Evolutionary conservation across 53 echinoderm and acorn worm species (phyloP).

Genomic region (Arbacia lixula): DNA sequence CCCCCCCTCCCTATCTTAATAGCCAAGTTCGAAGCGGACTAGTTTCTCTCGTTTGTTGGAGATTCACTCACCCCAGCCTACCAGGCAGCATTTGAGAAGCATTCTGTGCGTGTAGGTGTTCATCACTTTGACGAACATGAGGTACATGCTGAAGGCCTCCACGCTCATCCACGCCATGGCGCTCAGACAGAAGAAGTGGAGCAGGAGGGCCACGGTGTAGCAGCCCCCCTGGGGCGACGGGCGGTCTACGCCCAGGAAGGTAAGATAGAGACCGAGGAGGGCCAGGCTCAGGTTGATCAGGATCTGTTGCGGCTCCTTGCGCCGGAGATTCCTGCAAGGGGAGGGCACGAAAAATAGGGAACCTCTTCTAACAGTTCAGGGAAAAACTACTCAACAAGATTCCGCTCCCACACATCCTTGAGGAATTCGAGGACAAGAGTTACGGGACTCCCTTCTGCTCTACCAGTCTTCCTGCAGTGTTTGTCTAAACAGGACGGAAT

Average conservation of each 20-base stretch:
- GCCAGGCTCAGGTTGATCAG: conserved; percentile 70
- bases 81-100: conserved; percentile 55
- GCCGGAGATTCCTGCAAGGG: conserved; percentile 69
- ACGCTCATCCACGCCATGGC: conserved; percentile 80
- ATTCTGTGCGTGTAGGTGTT: conserved; percentile 57
- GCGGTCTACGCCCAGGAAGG: conserved; percentile 76
- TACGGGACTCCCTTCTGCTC: no score
- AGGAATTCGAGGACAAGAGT: not conserved
- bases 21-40: no score
- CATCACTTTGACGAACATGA: conserved; percentile 68
- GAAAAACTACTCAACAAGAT: not conserved
- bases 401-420: not conserved
- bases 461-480: no score
- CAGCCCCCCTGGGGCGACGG: conserved; percentile 49
- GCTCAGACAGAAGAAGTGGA: conserved; percentile 83
- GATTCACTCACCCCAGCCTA: conserved; percentile 77
- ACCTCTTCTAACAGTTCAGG: not conserved
- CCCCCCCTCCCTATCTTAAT: no score
- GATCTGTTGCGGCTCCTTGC: conserved; percentile 77
- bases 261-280: conserved; percentile 70
- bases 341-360: not conserved
- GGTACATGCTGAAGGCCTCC: conserved; percentile 82
- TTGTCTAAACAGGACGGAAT: no score
- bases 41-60: no score
- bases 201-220: conserved; percentile 65